Evolutionary conservation across 37 sponge, comb jelly and placozoan species (phyloP), one percentile per base, ranked within the genome.

Genomic region (Mnemiopsis leidyi): DNA sequence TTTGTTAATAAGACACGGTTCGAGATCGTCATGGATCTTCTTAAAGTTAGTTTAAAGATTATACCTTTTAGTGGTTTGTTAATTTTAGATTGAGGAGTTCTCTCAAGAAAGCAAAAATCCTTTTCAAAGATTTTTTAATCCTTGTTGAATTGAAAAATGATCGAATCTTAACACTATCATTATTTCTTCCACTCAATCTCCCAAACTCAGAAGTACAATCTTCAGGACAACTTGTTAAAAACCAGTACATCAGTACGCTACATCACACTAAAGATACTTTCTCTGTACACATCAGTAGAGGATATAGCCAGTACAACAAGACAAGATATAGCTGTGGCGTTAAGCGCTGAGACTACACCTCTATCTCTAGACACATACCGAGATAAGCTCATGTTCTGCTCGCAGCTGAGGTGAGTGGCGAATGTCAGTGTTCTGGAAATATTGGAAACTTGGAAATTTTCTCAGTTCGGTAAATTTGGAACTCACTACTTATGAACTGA

Each of bases 301-400:
- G 20, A 26, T 28, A 34, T 16, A 13, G 33, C 35, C 34, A 3
- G 9, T 31, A 26, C 79, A 32, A 31, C 79, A 13, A 26, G 32
- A 77, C 32, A 31, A 5, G 32, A 77, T 32, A 77, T 77, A 3
- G 9, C 79, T 36, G 26, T 61, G 38, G 90, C 90, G 0, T 2
- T 85, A 0, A 40, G 61, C 23, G 90, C 90, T 21, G 90, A 85
- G 61, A 23, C 29, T 29, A 85, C 90, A 3, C 90, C 90, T n/a
- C 40, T 85, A 5, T 21, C 61, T 7, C 90, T 85, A n/a, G 90
- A 85, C 26, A 85, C 90, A 3, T 85, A 85, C 24, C 1, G 90
- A 29, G 90, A 85, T 37, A 85, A 38, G 23, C 48, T 85, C 26
- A 38, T 38, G 61, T 61, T 28, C 21, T 85, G 90, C 23, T 39